These are phyloP conservation scores for Euproctis similis DNA, from an alignment of 2,888 invertebrate species.

Conservation along the genomic window DNA sequence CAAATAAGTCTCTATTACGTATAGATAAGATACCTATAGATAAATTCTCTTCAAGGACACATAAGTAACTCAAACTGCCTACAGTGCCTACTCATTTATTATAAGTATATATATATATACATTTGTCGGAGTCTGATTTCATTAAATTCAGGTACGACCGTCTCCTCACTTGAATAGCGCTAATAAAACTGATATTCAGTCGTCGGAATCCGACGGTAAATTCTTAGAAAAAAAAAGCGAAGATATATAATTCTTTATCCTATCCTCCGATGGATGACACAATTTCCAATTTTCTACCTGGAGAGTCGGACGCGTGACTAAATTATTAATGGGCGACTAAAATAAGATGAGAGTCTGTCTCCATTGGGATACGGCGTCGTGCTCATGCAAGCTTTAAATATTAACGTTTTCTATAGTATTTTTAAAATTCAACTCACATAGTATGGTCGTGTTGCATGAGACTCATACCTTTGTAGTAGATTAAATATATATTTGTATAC, in stretches of 20 bases:
- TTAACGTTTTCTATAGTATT: slow-evolving; percentile 64
- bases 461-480: too few species aligned
- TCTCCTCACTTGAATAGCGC: slow-evolving; percentile 23
- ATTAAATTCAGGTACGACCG: slow-evolving; percentile 13
- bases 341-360: slow-evolving; percentile 67
- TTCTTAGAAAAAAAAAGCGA: slow-evolving; percentile 41
- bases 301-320: slow-evolving; percentile 61
- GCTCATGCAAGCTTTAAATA: slow-evolving; percentile 54
- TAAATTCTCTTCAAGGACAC: too few species aligned
- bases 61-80: too few species aligned
- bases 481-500: too few species aligned
- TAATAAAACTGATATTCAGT: slow-evolving; percentile 34
- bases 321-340: slow-evolving; percentile 67
- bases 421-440: slow-evolving; percentile 63
- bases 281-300: slow-evolving; percentile 74
- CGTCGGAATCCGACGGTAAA: slow-evolving; percentile 26
- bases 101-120: too few species aligned
- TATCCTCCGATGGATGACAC: slow-evolving; percentile 57
- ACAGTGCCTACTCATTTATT: too few species aligned
- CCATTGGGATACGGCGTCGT: slow-evolving; percentile 59
- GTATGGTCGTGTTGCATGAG: slow-evolving; percentile 33
- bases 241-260: slow-evolving; percentile 53
- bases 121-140: too few species aligned
- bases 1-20: too few species aligned
- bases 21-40: too few species aligned